A percentile compares a stretch with the other conserved stretches of the same genome.
phyloP scores from a whole-genome alignment of 2,113 vertebrate genomes.

The Gnathonemus longibarbis region DNA sequence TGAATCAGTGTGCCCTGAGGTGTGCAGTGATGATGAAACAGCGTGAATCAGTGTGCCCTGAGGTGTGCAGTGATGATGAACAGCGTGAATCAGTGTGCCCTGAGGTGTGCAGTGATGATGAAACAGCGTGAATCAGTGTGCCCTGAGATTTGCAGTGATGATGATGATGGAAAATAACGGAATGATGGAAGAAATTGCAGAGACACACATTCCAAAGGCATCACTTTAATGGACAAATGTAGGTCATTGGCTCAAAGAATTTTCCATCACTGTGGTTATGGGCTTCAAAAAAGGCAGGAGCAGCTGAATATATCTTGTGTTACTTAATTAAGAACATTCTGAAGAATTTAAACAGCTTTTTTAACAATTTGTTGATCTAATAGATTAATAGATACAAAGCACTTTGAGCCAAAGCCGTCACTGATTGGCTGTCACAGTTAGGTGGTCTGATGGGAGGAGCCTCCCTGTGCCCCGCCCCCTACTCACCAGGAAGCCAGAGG shows the following conservation, averaged over 20 bases:
- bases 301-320: background rate
- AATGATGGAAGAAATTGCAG: background rate
- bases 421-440: background rate
- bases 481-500: conserved; percentile 80
- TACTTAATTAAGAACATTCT: background rate
- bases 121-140: too few species aligned
- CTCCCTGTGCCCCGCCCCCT: background rate
- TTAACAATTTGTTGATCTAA: background rate
- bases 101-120: too few species aligned
- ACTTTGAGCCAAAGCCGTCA: background rate
- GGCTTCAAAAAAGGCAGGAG: background rate
- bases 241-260: background rate
- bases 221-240: background rate
- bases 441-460: background rate
- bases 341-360: background rate
- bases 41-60: too few species aligned
- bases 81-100: too few species aligned
- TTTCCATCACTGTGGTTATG: background rate
- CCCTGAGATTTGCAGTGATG: background rate
- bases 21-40: too few species aligned
- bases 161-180: background rate
- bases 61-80: too few species aligned
- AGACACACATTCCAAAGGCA: background rate
- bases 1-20: too few species aligned
- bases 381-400: background rate